These are phyloP conservation scores for Lepidocyrtoides sp. DNA, from an alignment of 2,888 invertebrate genomes.

Conservation along the genomic window DNA sequence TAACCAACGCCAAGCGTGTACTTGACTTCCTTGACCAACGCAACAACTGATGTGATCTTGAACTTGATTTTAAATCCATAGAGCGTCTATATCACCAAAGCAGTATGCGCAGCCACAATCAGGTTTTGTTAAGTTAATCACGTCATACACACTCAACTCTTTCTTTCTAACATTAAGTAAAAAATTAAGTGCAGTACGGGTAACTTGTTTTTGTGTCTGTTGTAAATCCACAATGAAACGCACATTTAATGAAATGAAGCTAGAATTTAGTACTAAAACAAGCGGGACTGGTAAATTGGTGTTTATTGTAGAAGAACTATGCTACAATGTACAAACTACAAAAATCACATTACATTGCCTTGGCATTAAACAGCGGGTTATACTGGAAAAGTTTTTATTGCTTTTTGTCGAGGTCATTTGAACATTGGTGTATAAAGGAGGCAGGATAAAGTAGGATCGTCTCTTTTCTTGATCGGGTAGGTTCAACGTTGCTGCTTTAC, in stretches of 20 bases:
- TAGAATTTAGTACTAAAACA: too few relatives aligned
- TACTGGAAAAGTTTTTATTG: slow-evolving; percentile 22
- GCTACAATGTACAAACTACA: not conserved
- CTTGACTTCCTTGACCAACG: slow-evolving; percentile 34
- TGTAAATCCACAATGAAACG: too few relatives aligned
- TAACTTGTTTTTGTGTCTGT: not conserved
- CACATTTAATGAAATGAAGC: too few relatives aligned
- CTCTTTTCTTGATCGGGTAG: not conserved
- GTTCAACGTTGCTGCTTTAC: too few relatives aligned
- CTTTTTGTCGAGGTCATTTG: not conserved
- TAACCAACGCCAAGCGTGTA: not conserved
- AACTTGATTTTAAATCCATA: not conserved
- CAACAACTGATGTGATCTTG: not conserved
- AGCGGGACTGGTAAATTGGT: not conserved
- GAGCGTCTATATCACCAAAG: too few relatives aligned
- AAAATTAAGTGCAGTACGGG: too few relatives aligned
- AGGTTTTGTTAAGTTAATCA: too few relatives aligned
- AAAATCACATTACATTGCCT: not conserved
- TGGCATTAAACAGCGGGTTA: slow-evolving; percentile 10
- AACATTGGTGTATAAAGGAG: not conserved
- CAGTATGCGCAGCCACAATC: too few relatives aligned
- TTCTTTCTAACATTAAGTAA: too few relatives aligned
- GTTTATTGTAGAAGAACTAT: not conserved
- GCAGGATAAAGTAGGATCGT: not conserved
- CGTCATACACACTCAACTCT: too few relatives aligned